Conservation (phyloP, 2,113 vertebrate species). For the Stictonetta naevosa region DNA sequence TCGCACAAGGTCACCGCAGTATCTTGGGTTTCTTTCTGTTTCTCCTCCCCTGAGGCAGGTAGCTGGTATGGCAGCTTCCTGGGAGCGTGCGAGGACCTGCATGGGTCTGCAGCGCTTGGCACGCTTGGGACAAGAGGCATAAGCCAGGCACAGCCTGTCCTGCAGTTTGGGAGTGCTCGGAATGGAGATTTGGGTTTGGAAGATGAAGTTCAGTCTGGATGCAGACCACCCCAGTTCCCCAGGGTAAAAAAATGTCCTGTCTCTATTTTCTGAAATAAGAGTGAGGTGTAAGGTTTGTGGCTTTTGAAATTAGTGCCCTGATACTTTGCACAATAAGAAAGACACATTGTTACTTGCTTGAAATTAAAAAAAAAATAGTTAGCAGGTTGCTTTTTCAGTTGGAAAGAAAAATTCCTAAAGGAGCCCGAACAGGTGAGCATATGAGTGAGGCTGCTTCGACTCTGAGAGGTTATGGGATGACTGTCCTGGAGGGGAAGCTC, state of each 20-base stretch:
- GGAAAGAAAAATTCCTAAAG: not conserved
- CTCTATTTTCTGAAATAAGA: not conserved
- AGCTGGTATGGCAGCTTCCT: not conserved
- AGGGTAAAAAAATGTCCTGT: not conserved
- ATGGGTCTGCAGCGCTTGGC: not conserved
- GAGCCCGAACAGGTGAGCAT: not conserved
- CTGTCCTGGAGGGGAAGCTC: not conserved
- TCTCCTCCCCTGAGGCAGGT: not conserved
- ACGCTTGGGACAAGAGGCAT: not conserved
- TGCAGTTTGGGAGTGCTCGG: not conserved
- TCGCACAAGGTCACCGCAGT: not conserved
- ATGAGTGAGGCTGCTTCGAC: not conserved
- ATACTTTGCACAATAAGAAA: not conserved
- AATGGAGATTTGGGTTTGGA: not conserved
- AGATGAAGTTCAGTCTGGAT: slow-evolving; percentile 29
- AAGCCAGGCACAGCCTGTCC: not conserved
- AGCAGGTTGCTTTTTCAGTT: not conserved
- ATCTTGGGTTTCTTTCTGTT: not conserved
- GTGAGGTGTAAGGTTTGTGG: not conserved
- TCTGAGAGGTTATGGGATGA: not conserved
- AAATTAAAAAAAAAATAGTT: not conserved
- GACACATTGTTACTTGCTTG: not conserved
- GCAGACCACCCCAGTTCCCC: not conserved
- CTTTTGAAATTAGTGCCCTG: slow-evolving; percentile 19
- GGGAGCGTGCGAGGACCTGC: not conserved